Base-by-base conservation (phyloP, 2,113 vertebrate genomes). In the Ochotona curzoniae region DNA sequence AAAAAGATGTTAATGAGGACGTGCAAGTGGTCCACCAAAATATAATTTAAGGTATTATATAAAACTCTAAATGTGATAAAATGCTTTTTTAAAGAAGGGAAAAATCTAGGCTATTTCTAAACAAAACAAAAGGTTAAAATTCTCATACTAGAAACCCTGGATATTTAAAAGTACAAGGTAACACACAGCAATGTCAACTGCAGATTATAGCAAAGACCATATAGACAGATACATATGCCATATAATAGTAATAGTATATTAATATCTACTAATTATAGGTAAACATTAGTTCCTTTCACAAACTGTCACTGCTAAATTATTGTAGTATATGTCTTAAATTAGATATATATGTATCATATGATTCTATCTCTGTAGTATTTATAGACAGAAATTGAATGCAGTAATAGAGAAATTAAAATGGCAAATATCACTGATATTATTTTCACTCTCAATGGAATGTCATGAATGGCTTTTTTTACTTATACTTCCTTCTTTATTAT, bases 101-200 rank as follows among this genome's bases (percentile, higher is more conserved):
- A 87, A 83, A 61, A 57, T 18, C 0, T 38, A 73, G 44, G 23
- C 79, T n/a, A 74, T 90, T 94, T 91, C 47, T 74, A 88, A 87
- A 76, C 12, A 86, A 88, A 87, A 76, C 12, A 86, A 90, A 81
- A 64, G 1, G 12, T 74, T 84, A 69, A 83, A 82, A 82, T 74
- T 57, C 1, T 69, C 87, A 63, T 13, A 26, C 47, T 73, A 63
- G 10, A 26, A 28, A 13, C 26, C 76, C 5, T 89, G 4, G 76
- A 73, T 35, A 76, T 54, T 80, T 44, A 81, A 90, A 74, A 89
- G 94, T 38, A 35, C 2, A 95, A 93, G 89, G 61, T 35, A 67
- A 38, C 2, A 47, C 61, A 64, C 30, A 81, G 32, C 54, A 82
- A 80, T 73, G n/a, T 67, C 11, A 93, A 87, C 47, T 64, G 2